These are phyloP conservation scores for Gnatocerus cornutus DNA, from an alignment of 2,888 invertebrate genomes.

Conservation along the genomic window DNA sequence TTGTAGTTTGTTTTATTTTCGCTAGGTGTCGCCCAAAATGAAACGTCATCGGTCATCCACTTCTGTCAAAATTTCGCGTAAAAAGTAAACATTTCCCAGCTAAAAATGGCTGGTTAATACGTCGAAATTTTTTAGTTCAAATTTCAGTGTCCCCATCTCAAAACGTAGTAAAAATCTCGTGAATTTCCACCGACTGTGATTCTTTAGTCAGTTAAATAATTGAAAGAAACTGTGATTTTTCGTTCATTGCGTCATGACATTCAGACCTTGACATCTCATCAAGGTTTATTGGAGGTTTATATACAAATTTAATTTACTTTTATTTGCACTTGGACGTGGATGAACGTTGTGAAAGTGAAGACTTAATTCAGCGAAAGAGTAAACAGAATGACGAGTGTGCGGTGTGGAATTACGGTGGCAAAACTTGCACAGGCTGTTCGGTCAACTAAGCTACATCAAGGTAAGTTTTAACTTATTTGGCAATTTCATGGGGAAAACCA, in stretches of 20 bases:
- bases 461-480: constrained; percentile 58
- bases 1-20: neutral
- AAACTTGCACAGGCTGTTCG: constrained; percentile 68
- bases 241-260: constrained; percentile 63
- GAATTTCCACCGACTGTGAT: neutral
- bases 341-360: constrained; percentile 33
- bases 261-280: constrained; percentile 65
- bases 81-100: constrained; percentile 37
- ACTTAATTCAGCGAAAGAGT: constrained; percentile 40
- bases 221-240: constrained; percentile 26
- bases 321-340: constrained; percentile 36
- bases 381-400: constrained; percentile 68
- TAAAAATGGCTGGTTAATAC: constrained; percentile 28
- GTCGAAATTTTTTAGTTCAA: constrained; percentile 11
- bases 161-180: neutral
- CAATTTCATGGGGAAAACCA: neutral
- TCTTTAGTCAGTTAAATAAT: neutral
- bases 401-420: constrained; percentile 70
- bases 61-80: constrained; percentile 33
- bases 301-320: constrained; percentile 41
- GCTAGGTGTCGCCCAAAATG: constrained; percentile 17
- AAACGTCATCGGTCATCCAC: constrained; percentile 38
- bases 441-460: constrained; percentile 67
- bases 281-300: constrained; percentile 57
- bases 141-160: constrained; percentile 9